Evolutionary conservation across 1,140 invertebrate species (phyloP).

Genomic region (Diorhabda elongata): DNA sequence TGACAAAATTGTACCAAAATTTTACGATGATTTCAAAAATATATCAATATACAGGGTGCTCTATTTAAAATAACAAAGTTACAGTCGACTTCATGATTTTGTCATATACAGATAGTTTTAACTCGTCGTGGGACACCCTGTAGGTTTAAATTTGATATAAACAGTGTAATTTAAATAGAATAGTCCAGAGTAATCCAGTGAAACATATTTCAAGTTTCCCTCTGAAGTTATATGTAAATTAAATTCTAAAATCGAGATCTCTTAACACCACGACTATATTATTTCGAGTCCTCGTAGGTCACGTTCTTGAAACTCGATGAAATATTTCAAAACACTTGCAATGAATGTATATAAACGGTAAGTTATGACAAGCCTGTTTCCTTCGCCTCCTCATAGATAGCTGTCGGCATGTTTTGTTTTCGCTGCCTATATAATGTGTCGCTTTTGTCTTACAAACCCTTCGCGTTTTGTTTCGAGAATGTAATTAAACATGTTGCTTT

Average conservation of each 20-base stretch:
- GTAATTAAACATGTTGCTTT: neutral
- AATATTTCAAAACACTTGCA: constrained; percentile 2
- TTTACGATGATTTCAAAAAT: too few relatives aligned
- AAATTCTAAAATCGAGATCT: neutral
- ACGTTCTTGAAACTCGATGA: constrained; percentile 1
- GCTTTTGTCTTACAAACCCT: neutral
- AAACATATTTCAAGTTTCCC: too few relatives aligned
- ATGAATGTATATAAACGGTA: constrained; percentile 1
- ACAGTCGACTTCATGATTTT: too few relatives aligned
- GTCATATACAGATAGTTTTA: too few relatives aligned
- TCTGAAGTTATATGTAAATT: neutral
- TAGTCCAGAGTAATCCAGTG: too few relatives aligned
- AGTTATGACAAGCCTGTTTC: constrained; percentile 1
- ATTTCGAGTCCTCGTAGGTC: neutral
- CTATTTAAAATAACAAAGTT: too few relatives aligned
- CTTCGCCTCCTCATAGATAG: neutral
- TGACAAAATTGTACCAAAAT: too few relatives aligned
- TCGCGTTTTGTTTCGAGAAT: neutral
- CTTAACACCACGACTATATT: neutral
- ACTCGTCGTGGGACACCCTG: too few relatives aligned
- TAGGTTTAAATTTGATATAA: too few relatives aligned
- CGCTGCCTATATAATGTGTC: neutral
- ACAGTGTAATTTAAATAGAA: too few relatives aligned
- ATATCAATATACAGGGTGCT: too few relatives aligned
- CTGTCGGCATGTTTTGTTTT: neutral